Evolutionary conservation across 2,113 vertebrate species (phyloP), one percentile per base, ranked within the genome.

Genomic region (Ageneiosus marmoratus): DNA sequence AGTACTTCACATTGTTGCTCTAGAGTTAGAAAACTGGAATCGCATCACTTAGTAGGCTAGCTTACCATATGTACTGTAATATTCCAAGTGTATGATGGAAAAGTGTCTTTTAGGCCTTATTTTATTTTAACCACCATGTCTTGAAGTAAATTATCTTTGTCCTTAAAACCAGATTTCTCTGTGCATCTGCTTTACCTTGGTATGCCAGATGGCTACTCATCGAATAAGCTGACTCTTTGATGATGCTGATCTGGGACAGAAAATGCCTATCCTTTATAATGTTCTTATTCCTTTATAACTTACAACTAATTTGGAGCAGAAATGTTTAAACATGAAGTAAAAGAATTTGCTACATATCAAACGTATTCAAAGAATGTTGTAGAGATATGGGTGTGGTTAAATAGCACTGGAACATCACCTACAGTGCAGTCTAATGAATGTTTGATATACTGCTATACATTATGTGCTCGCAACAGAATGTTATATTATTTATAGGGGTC

Each of bases 111-210:
- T 63, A 5, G 29, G 15, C 29, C 12, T 32, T 32, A 7, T 32
- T 63, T 27, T 60, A n/a, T 60, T 60, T 60, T 27, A n/a, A 27
- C 58, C 58, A 60, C 58, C n/a, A 27, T 60, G 11, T 60, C 11
- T 60, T 60, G n/a, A 13, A 60, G 12, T 60, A 60, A 32, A 63
- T 63, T 63, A 32, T 16, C 34, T 63, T 13, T 32, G 62, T 18
- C 34, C 29, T 63, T 63, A 63, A 63, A 32, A 1, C 13, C 5
- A 63, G 62, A 32, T 63, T 7, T 63, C 62, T 63, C 15, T 0
- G 29, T 63, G 62, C 62, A 63, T 63, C 62, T 63, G 62, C 18
- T 60, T 60, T 60, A 60, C 56, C 56, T 60, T 60, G 56, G 62
- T 63, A 32, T 63, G 15, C 62, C 62, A 63, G 62, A 63, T 63